Evolutionary conservation across 2,888 invertebrate genomes (phyloP).

Genomic region (Drosophila anceps): DNA sequence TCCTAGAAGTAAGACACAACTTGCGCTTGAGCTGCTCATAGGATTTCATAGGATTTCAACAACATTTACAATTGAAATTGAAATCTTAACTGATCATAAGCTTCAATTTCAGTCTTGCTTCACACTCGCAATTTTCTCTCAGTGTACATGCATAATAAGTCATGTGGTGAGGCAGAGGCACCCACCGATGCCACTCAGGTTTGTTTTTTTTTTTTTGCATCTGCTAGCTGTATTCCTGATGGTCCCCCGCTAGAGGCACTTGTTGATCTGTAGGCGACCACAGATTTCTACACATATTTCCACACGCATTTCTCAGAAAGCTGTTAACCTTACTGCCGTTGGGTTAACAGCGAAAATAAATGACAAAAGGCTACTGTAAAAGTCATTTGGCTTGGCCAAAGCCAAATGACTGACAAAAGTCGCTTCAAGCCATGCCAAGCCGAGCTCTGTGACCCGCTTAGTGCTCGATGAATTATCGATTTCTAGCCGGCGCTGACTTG

Average conservation of each 20-base stretch:
- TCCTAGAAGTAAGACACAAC: background rate
- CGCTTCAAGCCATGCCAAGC: conserved; percentile 18
- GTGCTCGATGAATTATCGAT: conserved; percentile 59
- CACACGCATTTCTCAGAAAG: conserved; percentile 61
- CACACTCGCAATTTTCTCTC: background rate
- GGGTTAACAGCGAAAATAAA: conserved; percentile 65
- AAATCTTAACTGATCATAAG: background rate
- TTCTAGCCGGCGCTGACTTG: conserved; percentile 44
- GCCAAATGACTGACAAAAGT: conserved; percentile 34
- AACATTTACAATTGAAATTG: background rate
- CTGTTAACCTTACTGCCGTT: conserved; percentile 68
- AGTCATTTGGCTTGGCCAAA: conserved; percentile 39
- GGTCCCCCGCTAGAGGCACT: conserved; percentile 15
- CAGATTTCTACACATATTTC: conserved; percentile 56
- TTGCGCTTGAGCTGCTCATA: background rate
- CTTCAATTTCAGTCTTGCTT: background rate
- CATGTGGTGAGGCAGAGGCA: background rate
- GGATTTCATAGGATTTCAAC: too few relatives aligned
- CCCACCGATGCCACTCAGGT: conserved; percentile 3
- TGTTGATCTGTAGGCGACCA: conserved; percentile 52
- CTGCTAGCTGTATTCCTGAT: conserved; percentile 62
- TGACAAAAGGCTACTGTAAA: conserved; percentile 77
- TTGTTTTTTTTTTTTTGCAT: background rate
- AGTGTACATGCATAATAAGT: conserved; percentile 18
- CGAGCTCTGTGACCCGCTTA: conserved; percentile 57